Evolutionary conservation across 2,888 invertebrate species (phyloP).

Genomic region (Drosophila pseudotalamancana): DNA sequence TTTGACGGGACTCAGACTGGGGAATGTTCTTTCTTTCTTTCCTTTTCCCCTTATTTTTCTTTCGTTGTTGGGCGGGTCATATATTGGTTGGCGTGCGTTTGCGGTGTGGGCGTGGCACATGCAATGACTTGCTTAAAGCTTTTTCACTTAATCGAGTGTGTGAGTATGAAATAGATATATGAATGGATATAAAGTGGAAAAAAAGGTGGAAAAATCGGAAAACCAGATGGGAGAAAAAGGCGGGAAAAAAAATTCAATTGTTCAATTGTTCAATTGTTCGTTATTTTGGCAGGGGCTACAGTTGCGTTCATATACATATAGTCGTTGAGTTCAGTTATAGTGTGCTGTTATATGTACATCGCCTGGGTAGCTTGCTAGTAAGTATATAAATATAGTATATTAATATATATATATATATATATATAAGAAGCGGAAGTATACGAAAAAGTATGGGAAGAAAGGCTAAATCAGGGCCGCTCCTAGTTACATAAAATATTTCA

Average conservation of each 20-base stretch:
- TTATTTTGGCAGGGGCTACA: slow-evolving; percentile 71
- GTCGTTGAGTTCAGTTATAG: slow-evolving; percentile 56
- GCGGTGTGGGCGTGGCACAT: slow-evolving; percentile 61
- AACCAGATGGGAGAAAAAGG: slow-evolving; percentile 32
- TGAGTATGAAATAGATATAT: too few relatives aligned
- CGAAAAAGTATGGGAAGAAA: slow-evolving; percentile 29
- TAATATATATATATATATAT: slow-evolving; percentile 31
- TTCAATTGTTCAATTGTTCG: too few relatives aligned
- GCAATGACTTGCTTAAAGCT: slow-evolving; percentile 77
- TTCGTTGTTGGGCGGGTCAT: not conserved
- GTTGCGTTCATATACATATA: slow-evolving; percentile 65
- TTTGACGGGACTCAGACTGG: slow-evolving; percentile 41
- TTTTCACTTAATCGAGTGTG: slow-evolving; percentile 41
- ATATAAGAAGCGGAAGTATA: slow-evolving; percentile 47
- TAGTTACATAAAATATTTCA: slow-evolving; percentile 34
- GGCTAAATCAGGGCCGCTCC: slow-evolving; percentile 31
- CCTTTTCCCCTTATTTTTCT: slow-evolving; percentile 1
- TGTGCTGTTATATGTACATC: slow-evolving; percentile 69
- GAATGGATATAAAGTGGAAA: slow-evolving; percentile 7
- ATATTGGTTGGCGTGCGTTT: slow-evolving; percentile 20
- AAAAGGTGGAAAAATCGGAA: slow-evolving; percentile 19
- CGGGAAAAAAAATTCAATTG: slow-evolving; percentile 20
- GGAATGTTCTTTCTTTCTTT: slow-evolving; percentile 38
- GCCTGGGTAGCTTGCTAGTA: slow-evolving; percentile 81
- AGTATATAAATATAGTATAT: slow-evolving; percentile 57